Percentiles rank a stretch among this genome's conserved stretches.
phyloP scores from a whole-genome alignment of 2,113 vertebrate genomes.

The Spheniscus mendiculus region DNA sequence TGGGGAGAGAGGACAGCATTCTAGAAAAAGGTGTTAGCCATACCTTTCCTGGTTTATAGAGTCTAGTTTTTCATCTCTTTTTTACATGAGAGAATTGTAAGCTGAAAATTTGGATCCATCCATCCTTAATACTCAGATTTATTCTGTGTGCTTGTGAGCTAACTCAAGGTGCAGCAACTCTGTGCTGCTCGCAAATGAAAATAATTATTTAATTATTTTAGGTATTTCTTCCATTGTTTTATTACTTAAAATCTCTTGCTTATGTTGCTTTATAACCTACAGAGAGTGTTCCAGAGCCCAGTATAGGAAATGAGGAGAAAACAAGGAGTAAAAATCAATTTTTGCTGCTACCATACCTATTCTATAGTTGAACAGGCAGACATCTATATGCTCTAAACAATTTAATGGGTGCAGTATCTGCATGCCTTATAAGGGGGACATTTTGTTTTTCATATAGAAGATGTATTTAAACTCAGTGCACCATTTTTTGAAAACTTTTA shows the following conservation, averaged over 20 bases:
- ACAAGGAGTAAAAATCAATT: not conserved
- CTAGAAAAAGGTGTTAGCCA: not conserved
- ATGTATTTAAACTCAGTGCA: not conserved
- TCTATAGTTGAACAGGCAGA: not conserved
- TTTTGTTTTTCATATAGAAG: not conserved
- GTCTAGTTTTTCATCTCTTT: not conserved
- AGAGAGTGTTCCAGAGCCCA: not conserved
- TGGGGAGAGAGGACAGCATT: not conserved
- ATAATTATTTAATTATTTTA: not conserved
- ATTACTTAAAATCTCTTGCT: not conserved
- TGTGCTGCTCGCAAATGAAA: not conserved
- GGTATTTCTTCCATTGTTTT: not conserved
- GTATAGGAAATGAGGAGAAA: not conserved
- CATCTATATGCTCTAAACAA: not conserved
- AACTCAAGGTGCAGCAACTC: not conserved
- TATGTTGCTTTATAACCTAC: not conserved
- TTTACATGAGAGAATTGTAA: not conserved
- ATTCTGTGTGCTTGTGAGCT: not conserved
- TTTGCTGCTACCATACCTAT: not conserved
- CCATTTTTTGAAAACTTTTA: not conserved
- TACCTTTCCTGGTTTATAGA: not conserved
- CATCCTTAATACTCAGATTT: not conserved
- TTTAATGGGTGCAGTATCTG: not conserved
- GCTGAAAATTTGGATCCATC: not conserved
- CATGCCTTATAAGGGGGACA: not conserved